A percentile compares a stretch with the other conserved stretches of the same genome.
phyloP scores from a whole-genome alignment of 2,797 vertebrate genomes.

The Channallabes apus region DNA sequence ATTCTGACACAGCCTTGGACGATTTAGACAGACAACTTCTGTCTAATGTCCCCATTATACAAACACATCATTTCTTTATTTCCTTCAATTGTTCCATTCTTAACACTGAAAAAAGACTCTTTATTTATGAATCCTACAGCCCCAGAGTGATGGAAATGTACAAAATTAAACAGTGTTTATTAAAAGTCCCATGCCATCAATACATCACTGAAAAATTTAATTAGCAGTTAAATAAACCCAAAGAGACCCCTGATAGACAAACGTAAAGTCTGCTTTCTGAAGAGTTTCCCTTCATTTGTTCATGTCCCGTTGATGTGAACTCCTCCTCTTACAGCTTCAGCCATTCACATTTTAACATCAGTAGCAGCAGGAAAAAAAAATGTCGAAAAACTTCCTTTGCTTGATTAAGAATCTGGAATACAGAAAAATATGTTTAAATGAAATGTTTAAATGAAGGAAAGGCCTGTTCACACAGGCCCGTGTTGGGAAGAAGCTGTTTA shows the following conservation, averaged over 20 bases:
- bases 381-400: background rate
- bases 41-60: too few relatives aligned
- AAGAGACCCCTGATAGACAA: background rate
- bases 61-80: too few relatives aligned
- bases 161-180: conserved; percentile 46
- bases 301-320: conserved; percentile 6
- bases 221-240: conserved; percentile 35
- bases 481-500: background rate
- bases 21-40: too few relatives aligned
- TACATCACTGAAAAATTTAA: conserved; percentile 52
- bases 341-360: conserved; percentile 12
- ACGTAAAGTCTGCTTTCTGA: conserved; percentile 15
- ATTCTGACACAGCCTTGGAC: too few relatives aligned
- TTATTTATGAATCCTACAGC: background rate
- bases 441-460: background rate
- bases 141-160: background rate
- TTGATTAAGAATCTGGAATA: conserved; percentile 55
- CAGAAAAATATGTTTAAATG: background rate
- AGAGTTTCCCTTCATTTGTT: conserved; percentile 1
- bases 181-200: conserved; percentile 34
- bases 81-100: background rate
- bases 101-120: background rate
- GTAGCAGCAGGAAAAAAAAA: background rate
- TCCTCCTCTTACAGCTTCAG: background rate
- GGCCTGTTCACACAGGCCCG: conserved; percentile 2